phyloP scores from a whole-genome alignment of 2,888 invertebrate genomes.

The Eristalis tenax region DNA sequence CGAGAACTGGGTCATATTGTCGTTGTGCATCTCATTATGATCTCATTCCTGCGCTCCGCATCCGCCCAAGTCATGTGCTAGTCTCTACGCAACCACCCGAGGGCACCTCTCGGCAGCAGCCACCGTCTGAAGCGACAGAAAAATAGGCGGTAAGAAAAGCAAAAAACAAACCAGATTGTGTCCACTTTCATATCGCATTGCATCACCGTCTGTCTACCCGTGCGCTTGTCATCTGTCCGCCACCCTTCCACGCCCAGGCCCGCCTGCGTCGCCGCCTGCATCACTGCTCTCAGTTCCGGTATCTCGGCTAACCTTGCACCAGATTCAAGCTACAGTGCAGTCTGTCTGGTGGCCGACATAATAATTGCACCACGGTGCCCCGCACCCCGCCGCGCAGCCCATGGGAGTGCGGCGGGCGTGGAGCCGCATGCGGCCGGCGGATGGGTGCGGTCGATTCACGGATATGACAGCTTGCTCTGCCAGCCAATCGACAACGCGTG shows the following conservation, averaged over 20 bases:
- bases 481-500: conserved; percentile 8
- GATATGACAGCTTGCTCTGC: conserved; percentile 38
- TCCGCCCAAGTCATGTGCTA: not conserved
- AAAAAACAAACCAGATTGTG: conserved; percentile 1
- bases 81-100: not conserved
- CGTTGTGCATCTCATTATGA: not conserved
- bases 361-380: conserved; percentile 18
- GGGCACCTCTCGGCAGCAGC: not conserved
- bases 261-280: not conserved
- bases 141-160: not conserved
- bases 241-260: not conserved
- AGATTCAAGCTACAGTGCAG: conserved; percentile 33
- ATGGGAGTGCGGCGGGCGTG: too few species aligned
- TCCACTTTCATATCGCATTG: conserved; percentile 59
- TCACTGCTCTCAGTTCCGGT: conserved; percentile 48
- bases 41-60: not conserved
- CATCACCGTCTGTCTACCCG: conserved; percentile 41
- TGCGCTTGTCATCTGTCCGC: conserved; percentile 2
- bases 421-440: not conserved
- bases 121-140: not conserved
- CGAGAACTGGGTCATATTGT: not conserved
- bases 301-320: conserved; percentile 62
- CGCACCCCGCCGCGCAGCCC: not conserved
- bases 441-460: conserved; percentile 65
- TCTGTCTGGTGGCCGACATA: conserved; percentile 49